Base-by-base conservation (phyloP, 2,888 invertebrate genomes). In the Hirtodrosophila confusa region DNA sequence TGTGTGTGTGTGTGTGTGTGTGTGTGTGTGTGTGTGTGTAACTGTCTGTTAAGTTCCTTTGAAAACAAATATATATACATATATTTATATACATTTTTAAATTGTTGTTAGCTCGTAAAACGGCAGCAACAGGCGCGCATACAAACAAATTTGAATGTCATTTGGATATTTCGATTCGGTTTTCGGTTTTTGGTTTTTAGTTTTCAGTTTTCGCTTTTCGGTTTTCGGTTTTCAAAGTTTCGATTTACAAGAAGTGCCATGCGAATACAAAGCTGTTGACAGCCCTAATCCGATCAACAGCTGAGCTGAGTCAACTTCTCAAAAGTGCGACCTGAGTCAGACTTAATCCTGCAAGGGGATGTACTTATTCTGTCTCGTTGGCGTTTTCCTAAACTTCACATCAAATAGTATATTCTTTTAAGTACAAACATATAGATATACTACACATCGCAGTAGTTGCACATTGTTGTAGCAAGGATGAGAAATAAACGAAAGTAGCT, bases 111-210 rank as follows among this genome's bases (percentile, higher is more conserved):
- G 39, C 63, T 64, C 69, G 53, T 68, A 57, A 69, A 57, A 63
- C 17, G 45, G 24, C 69, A 57, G 63, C 60, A 64, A 57, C 60
- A 57, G 72, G 56, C 63, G 43, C 53, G 67, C 61, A 71, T 67
- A 71, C 56, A 72, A 39, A 47, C 40, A 62, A 40, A 53, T 67
- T 70, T 71, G 72, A 76, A 66, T 74, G 76, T 61, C 73, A 73
- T 73, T 76, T 76, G 61, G 8, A 27, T 27, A 31, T 31, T 31
- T 31, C 31, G 31, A 37, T 44, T 31, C 56, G 37, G 10, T 39
- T 31, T 33, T 43, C 10, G 23, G 48, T 48, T 36, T 45, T 54
- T 1, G 7, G 9, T 17, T 27, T 7, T 24, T 8, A 23, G 9
- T 36, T 54, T 44, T 5, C 33, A 36, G 43, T 4, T 31, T 31